A percentile compares a stretch with the other conserved stretches of the same genome.
These are phyloP conservation scores for Pleuronectes platessa DNA, from an alignment of 2,113 vertebrate species.

Conservation along the genomic window DNA sequence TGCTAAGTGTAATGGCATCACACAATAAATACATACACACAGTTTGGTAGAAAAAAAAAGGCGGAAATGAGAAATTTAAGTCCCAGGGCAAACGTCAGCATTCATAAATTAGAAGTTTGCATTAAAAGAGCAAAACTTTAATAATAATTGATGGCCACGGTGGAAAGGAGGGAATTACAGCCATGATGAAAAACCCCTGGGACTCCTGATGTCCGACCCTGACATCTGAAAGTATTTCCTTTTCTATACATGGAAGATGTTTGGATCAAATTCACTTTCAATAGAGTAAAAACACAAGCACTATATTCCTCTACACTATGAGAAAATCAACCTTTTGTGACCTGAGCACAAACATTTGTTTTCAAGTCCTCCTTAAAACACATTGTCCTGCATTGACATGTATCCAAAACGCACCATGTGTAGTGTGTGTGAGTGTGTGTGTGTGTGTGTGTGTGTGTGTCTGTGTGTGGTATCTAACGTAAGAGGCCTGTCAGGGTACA, in stretches of 20 bases:
- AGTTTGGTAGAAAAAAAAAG: neutral
- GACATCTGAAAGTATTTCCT: slow-evolving; percentile 27
- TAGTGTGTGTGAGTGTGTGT: slow-evolving; percentile 29
- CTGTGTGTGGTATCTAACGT: slow-evolving; percentile 35
- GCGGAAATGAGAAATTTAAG: neutral
- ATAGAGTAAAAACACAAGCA: neutral
- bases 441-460: slow-evolving; percentile 38
- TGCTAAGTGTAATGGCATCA: neutral
- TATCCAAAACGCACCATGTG: slow-evolving; percentile 25
- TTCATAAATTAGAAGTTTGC: neutral
- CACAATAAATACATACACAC: no score
- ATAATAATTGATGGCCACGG: neutral
- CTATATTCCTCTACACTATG: slow-evolving; percentile 11
- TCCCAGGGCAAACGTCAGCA: neutral
- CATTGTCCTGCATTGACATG: neutral
- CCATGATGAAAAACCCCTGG: neutral
- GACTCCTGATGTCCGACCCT: slow-evolving; percentile 24
- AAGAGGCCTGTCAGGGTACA: neutral
- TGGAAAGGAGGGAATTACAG: neutral
- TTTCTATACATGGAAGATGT: neutral
- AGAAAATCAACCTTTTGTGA: slow-evolving; percentile 18
- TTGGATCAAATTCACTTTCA: slow-evolving; percentile 14
- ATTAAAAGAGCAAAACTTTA: neutral
- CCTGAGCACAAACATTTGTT: slow-evolving; percentile 19
- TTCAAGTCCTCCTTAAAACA: slow-evolving; percentile 9